Percentiles rank a stretch among this genome's conserved stretches.
phyloP scores from a whole-genome alignment of 2,113 vertebrate species.

The Fregata magnificens region DNA sequence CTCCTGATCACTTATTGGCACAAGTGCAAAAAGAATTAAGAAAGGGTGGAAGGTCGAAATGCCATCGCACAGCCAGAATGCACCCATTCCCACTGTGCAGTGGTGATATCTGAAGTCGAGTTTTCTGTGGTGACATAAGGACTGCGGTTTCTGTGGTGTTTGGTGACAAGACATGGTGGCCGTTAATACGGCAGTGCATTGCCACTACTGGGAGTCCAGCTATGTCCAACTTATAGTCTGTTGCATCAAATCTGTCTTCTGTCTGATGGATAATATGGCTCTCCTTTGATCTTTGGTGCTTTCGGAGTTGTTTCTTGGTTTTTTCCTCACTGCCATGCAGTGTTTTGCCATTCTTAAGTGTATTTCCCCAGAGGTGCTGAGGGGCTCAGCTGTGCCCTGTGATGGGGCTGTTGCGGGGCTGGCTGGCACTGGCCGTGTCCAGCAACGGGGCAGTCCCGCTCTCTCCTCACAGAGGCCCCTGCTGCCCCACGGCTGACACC shows the following conservation, averaged over 20 bases:
- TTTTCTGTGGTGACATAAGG: neutral
- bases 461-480: neutral
- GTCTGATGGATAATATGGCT: rapidly evolving
- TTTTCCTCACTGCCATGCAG: rapidly evolving
- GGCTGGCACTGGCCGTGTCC: neutral
- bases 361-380: neutral
- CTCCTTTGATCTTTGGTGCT: neutral
- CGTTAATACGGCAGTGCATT: rapidly evolving
- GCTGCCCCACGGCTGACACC: rapidly evolving
- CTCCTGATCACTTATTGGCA: neutral
- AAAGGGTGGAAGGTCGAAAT: neutral
- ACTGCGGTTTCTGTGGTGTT: neutral
- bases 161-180: neutral
- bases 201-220: neutral
- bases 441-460: rapidly evolving
- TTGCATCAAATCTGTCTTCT: neutral
- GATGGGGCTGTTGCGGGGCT: neutral
- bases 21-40: neutral
- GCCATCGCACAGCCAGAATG: neutral
- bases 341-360: neutral
- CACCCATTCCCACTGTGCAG: rapidly evolving
- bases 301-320: neutral
- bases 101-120: neutral
- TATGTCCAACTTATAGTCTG: neutral
- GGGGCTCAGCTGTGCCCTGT: neutral